phyloP scores from a whole-genome alignment of 2,797 vertebrate genomes.

The Ctenochaetus hawaiiensis region DNA sequence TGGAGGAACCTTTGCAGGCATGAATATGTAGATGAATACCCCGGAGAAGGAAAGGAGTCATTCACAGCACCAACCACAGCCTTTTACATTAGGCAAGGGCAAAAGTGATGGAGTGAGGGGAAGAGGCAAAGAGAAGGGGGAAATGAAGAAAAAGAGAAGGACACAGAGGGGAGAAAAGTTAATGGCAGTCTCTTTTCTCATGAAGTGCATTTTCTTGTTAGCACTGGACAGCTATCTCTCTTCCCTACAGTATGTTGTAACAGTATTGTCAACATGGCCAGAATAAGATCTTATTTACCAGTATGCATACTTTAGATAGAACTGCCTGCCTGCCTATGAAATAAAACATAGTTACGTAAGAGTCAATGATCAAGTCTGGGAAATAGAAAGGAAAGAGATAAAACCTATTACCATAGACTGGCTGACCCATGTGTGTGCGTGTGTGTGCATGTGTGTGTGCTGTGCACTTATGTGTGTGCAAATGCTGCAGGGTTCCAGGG shows the following conservation, averaged over 20 bases:
- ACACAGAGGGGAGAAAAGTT: conserved; percentile 45
- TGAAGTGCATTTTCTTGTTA: conserved; percentile 69
- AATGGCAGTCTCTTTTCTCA: conserved; percentile 51
- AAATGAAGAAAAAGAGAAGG: conserved; percentile 40
- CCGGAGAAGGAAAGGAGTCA: conserved; percentile 63
- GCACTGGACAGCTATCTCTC: conserved; percentile 15
- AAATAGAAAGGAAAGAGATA: conserved; percentile 57
- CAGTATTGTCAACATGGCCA: conserved; percentile 15
- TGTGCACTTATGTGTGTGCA: conserved; percentile 42
- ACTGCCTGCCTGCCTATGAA: conserved; percentile 33
- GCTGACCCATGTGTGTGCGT: not conserved
- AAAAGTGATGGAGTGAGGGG: conserved; percentile 3
- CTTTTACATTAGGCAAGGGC: conserved; percentile 71
- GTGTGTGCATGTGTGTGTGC: conserved; percentile 27
- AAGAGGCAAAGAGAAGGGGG: not conserved
- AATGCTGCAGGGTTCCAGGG: conserved; percentile 70
- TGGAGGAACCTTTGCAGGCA: conserved; percentile 67
- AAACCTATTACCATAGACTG: conserved; percentile 50
- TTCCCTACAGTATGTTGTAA: conserved; percentile 34
- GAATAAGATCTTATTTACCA: conserved; percentile 46
- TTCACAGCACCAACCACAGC: conserved; percentile 56
- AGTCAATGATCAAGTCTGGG: conserved; percentile 47
- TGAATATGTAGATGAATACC: conserved; percentile 82
- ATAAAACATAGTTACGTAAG: conserved; percentile 58
- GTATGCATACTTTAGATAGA: conserved; percentile 22